Conservation (phyloP, 2,113 vertebrate genomes). For the Pelmatolapia mariae region DNA sequence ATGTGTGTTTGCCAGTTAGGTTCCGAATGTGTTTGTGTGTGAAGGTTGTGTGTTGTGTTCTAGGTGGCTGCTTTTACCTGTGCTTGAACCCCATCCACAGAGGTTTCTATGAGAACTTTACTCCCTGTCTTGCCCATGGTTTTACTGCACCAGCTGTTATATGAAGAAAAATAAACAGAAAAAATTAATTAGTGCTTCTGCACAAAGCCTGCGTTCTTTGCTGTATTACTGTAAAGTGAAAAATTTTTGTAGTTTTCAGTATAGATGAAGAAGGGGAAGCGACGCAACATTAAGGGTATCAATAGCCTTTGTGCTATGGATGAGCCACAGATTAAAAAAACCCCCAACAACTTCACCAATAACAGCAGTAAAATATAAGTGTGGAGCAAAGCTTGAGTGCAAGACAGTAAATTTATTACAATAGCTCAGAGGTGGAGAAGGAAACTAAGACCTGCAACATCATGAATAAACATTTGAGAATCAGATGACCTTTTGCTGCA, state of each 20-base stretch:
- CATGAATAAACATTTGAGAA: not conserved
- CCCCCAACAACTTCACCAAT: not conserved
- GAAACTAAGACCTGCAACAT: not conserved
- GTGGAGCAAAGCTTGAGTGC: not conserved
- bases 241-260: not conserved
- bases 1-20: not conserved
- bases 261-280: not conserved
- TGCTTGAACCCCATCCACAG: slow-evolving; percentile 58
- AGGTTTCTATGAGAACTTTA: slow-evolving; percentile 61
- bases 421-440: not conserved
- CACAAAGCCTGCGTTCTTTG: not conserved
- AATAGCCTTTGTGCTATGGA: not conserved
- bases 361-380: not conserved
- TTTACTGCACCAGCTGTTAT: not conserved
- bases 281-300: not conserved
- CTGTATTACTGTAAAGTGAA: not conserved
- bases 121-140: slow-evolving; percentile 68
- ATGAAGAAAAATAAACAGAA: not conserved
- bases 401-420: not conserved
- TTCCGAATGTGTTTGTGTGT: not conserved
- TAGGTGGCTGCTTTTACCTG: slow-evolving; percentile 50
- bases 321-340: not conserved
- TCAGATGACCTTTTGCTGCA: not conserved
- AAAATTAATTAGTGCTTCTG: not conserved
- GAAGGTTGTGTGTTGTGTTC: not conserved